Percentiles rank a stretch among this genome's conserved stretches.
Conservation (phyloP, 2,797 vertebrate species). For the Hipposideros larvatus region DNA sequence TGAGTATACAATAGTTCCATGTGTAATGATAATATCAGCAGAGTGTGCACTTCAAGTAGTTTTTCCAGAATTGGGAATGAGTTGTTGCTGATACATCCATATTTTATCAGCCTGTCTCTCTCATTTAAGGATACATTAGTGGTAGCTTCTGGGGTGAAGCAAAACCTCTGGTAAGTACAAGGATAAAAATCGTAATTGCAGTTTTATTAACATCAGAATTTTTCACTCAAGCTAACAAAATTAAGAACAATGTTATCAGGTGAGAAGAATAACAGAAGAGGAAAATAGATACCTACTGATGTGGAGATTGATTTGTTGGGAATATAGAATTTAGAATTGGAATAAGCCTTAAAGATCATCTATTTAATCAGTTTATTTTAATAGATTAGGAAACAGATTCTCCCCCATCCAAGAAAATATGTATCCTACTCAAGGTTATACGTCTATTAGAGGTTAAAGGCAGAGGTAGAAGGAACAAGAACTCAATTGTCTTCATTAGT, state of each 20-base stretch:
- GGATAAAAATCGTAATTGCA: background rate
- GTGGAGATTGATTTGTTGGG: background rate
- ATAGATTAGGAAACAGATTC: background rate
- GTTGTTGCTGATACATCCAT: background rate
- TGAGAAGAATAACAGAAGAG: background rate
- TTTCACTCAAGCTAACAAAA: background rate
- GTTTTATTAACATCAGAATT: background rate
- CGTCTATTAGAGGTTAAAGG: background rate
- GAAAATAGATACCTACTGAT: background rate
- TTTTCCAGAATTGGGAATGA: slow-evolving; percentile 3
- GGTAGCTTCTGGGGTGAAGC: background rate
- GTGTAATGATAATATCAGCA: background rate
- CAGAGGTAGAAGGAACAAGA: background rate
- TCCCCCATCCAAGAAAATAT: background rate
- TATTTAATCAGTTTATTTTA: background rate
- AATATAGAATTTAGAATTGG: background rate
- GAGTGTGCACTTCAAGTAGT: background rate
- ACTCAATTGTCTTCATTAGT: background rate
- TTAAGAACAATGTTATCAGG: background rate
- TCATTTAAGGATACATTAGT: background rate
- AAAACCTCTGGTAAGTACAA: background rate
- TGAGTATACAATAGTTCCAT: background rate
- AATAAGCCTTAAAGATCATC: background rate
- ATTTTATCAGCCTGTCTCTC: slow-evolving; percentile 34
- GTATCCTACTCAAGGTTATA: background rate